Conservation (phyloP, 2,888 invertebrate genomes). For the Xanthia togata region DNA sequence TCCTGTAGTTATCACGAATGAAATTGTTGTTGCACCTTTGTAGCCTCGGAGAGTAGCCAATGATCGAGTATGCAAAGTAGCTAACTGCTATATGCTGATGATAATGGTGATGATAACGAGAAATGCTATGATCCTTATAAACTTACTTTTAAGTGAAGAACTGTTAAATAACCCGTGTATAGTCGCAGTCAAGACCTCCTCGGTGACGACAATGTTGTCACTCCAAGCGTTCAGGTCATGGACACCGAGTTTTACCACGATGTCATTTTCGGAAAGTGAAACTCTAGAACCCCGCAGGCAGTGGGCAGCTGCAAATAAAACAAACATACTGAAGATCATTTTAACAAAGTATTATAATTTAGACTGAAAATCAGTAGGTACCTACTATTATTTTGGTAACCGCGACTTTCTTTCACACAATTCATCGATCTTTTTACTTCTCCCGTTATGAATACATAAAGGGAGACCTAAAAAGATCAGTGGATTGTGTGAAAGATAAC, state of each 20-base stretch:
- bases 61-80: not conserved
- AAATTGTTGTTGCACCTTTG: not conserved
- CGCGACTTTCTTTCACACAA: too few species aligned
- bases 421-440: too few species aligned
- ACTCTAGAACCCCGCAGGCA: slow-evolving; percentile 82
- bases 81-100: not conserved
- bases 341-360: not conserved
- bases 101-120: not conserved
- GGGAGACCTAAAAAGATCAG: too few species aligned
- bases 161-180: slow-evolving; percentile 82
- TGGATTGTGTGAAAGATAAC: not conserved
- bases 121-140: not conserved
- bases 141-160: slow-evolving; percentile 80
- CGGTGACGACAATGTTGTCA: slow-evolving; percentile 85
- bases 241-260: slow-evolving; percentile 86
- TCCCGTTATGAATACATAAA: too few species aligned
- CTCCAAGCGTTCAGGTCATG: slow-evolving; percentile 86
- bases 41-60: not conserved
- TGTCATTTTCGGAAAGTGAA: slow-evolving; percentile 76
- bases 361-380: too few species aligned
- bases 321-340: not conserved
- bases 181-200: slow-evolving; percentile 78
- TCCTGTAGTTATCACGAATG: not conserved
- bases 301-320: slow-evolving; percentile 85
- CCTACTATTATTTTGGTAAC: too few species aligned